Conservation (phyloP, 2,888 invertebrate genomes). For the Tipula vernalis region DNA sequence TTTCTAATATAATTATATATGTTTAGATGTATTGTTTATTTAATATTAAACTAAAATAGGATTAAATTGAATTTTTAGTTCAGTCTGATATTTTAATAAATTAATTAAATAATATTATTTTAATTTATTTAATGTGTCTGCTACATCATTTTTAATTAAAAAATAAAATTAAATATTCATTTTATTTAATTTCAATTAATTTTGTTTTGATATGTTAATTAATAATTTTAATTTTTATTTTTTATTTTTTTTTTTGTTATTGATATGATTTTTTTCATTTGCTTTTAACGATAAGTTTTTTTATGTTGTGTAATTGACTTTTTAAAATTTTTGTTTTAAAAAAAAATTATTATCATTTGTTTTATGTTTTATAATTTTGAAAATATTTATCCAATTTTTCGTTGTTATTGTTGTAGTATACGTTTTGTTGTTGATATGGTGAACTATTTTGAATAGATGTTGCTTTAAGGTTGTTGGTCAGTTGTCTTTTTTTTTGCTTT, state of each 20-base stretch:
- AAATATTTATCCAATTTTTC: not conserved
- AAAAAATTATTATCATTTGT: not conserved
- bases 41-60: not conserved
- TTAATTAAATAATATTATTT: not conserved
- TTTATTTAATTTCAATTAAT: not conserved
- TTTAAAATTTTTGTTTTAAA: not conserved
- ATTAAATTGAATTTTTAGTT: not conserved
- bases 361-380: not conserved
- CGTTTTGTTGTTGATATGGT: not conserved
- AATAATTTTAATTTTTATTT: not conserved
- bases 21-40: not conserved
- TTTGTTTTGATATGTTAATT: not conserved
- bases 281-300: not conserved
- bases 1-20: not conserved
- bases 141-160: not conserved
- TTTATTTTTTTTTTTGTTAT: not conserved
- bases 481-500: not conserved
- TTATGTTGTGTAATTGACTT: not conserved
- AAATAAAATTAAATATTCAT: not conserved
- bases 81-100: not conserved
- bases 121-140: not conserved
- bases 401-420: not conserved
- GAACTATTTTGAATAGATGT: not conserved
- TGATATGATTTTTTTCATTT: not conserved
- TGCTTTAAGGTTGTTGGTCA: not conserved